Percentiles rank a stretch among this genome's conserved stretches.
Conservation (phyloP, 2,797 vertebrate genomes). For the Sternotherus odoratus region DNA sequence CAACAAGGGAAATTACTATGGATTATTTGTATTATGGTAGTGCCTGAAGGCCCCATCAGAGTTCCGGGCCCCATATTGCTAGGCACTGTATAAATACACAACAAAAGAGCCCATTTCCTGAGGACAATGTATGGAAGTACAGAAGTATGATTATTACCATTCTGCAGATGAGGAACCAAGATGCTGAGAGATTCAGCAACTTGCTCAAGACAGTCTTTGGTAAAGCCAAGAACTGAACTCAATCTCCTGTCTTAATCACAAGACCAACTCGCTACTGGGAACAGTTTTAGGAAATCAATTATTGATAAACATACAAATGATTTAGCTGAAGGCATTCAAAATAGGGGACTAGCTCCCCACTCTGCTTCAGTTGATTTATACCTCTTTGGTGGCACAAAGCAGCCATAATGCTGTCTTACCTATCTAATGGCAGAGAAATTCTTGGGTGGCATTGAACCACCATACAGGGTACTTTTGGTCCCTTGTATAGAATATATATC, state of each 20-base stretch:
- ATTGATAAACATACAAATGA: background rate
- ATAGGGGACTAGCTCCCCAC: background rate
- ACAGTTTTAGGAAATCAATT: background rate
- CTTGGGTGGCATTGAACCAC: background rate
- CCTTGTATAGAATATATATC: background rate
- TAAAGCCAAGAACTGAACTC: background rate
- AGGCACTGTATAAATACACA: background rate
- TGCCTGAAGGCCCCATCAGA: constrained; percentile 4
- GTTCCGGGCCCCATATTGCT: background rate
- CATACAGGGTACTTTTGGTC: background rate
- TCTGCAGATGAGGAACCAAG: background rate
- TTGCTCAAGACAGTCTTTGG: rapidly evolving
- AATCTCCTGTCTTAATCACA: background rate
- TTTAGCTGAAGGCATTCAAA: background rate
- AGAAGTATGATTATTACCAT: background rate
- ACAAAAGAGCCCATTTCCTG: background rate
- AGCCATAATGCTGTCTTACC: background rate
- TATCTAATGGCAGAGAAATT: background rate
- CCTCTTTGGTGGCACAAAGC: background rate
- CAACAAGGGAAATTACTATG: constrained; percentile 8
- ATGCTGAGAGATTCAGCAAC: background rate
- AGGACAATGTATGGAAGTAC: background rate
- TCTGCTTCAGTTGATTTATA: background rate
- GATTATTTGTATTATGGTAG: background rate
- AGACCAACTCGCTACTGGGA: background rate